These are phyloP conservation scores for Neogobius melanostomus DNA, from an alignment of 2,113 vertebrate species.

Conservation along the genomic window DNA sequence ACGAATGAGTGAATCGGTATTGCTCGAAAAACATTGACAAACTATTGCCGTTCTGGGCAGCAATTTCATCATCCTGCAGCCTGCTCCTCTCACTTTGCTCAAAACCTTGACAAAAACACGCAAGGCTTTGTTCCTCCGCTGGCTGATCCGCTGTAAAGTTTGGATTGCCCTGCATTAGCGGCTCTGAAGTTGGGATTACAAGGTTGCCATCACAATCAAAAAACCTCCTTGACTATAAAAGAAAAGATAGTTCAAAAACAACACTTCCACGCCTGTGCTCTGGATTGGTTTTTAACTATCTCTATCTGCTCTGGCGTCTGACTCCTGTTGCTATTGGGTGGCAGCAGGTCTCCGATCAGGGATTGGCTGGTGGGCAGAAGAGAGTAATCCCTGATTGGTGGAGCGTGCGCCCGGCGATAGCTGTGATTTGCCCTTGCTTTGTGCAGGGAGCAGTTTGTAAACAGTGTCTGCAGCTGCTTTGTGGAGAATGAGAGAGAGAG, in stretches of 20 bases:
- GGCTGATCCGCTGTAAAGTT: constrained; percentile 1
- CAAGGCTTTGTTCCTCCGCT: constrained; percentile 17
- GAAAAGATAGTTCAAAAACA: constrained; percentile 56
- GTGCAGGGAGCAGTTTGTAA: constrained; percentile 33
- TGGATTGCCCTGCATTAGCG: constrained; percentile 17
- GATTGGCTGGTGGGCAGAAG: constrained; percentile 54
- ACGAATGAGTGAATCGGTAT: background rate
- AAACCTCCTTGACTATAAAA: constrained; percentile 24
- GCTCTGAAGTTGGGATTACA: constrained; percentile 32
- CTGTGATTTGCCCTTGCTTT: constrained; percentile 52
- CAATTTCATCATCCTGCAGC: constrained; percentile 62
- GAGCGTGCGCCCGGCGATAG: constrained; percentile 9
- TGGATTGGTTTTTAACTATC: constrained; percentile 67
- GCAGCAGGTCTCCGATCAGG: constrained; percentile 2
- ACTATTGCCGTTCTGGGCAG: constrained; percentile 11
- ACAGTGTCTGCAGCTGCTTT: constrained; percentile 55
- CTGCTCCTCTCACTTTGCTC: constrained; percentile 15
- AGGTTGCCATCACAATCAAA: constrained; percentile 25
- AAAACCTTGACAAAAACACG: constrained; percentile 15
- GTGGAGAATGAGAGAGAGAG: constrained; percentile 35
- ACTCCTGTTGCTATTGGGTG: constrained; percentile 55
- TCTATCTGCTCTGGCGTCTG: constrained; percentile 56
- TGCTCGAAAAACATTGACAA: constrained; percentile 25
- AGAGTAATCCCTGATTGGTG: constrained; percentile 55
- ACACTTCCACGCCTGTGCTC: constrained; percentile 47